Evolutionary conservation across 2,113 vertebrate genomes (phyloP), one percentile per base, ranked within the genome.

Genomic region (Carollia perspicillata): DNA sequence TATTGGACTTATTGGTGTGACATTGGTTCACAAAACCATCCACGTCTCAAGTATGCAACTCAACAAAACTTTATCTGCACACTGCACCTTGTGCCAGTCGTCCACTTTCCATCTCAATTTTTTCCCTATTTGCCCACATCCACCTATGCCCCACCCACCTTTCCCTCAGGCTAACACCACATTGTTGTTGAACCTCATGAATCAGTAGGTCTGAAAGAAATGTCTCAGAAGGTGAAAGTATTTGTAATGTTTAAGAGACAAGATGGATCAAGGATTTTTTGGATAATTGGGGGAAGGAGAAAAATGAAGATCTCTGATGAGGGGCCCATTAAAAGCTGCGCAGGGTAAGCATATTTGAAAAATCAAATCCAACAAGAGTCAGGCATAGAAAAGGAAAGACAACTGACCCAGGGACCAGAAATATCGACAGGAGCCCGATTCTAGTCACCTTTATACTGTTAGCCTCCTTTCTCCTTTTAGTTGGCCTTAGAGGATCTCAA

Each of bases 311-410:
- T 89, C 26, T 91, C 18, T 37, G 37, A 22, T 47, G 23, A 90
- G 37, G 33, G 6, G 9, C 13, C 30, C 26, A 81, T 92, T 84
- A 30, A 84, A 69, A 66, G 33, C 7, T 65, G 14, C 49, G 13
- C 58, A 89, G 13, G 16, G 58, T 81, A 30, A 83, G 4, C 8
- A 17, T n/a, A 66, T 66, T 77, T 86, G 40, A 84, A 26, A 58
- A 91, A 90, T 90, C 91, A 92, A 85, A 92, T 16, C 44, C 66
- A 95, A 28, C 8, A 92, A 30, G 18, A 83, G 28, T 85, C 55
- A 89, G 42, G n/a, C n/a, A 86, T 2, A 84, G 33, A 86, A 40
- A 95, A 95, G 49, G 47, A 83, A 94, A 83, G 23, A 92, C 30
- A 77, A 81, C 63, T 66, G 40, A 74, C 9, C 35, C 47, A 84